A percentile compares a stretch with the other conserved stretches of the same genome.
These are phyloP conservation scores for Hyperoodon ampullatus DNA, from an alignment of 2,113 vertebrate species.

Conservation along the genomic window DNA sequence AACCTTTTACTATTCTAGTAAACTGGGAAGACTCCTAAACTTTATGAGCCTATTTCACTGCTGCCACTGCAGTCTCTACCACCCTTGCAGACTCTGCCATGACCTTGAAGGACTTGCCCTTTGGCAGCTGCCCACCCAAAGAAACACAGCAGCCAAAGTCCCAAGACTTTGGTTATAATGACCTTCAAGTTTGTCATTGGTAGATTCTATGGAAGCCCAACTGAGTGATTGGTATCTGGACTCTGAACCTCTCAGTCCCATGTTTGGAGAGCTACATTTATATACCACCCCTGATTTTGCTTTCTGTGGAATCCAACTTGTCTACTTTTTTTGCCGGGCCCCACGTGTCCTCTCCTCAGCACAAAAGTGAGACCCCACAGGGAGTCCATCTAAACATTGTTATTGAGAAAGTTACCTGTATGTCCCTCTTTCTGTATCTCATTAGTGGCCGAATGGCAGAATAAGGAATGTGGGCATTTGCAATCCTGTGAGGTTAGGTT, in stretches of 20 bases:
- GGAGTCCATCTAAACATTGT: neutral
- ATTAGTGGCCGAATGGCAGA: neutral
- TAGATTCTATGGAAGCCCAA: neutral
- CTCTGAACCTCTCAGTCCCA: neutral
- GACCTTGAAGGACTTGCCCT: neutral
- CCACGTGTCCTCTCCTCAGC: neutral
- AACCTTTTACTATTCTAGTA: neutral
- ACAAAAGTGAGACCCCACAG: neutral
- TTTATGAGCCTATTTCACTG: neutral
- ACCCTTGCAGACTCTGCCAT: neutral
- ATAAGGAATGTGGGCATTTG: neutral
- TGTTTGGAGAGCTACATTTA: neutral
- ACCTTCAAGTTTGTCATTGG: neutral
- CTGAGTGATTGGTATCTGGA: neutral
- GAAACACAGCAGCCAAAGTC: neutral
- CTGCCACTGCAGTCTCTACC: neutral
- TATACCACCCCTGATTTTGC: neutral
- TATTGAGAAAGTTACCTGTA: neutral
- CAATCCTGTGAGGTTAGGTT: neutral
- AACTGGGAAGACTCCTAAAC: neutral
- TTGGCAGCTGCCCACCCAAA: neutral
- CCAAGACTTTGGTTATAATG: neutral
- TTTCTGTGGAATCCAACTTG: neutral
- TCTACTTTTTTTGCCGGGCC: neutral
- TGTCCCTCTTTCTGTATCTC: neutral